Percentiles rank a stretch among this genome's conserved stretches.
These are phyloP conservation scores for Tauraco erythrolophus DNA, from an alignment of 2,113 vertebrate species.

Conservation along the genomic window DNA sequence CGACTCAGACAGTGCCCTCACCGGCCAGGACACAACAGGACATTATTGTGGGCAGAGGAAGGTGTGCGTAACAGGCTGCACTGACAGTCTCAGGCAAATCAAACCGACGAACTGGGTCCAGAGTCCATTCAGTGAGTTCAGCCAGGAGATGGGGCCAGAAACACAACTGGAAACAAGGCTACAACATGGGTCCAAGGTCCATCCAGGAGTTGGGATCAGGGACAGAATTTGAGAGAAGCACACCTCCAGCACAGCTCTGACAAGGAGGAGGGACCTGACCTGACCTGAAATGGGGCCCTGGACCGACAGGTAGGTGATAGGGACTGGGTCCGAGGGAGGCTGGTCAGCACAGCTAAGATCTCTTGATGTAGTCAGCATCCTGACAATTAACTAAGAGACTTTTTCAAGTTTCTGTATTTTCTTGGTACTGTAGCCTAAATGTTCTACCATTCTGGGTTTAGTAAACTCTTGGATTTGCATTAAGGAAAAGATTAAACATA, in stretches of 20 bases:
- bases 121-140: background rate
- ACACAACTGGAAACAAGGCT: background rate
- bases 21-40: background rate
- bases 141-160: background rate
- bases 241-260: background rate
- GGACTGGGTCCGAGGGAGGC: rapidly evolving
- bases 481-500: background rate
- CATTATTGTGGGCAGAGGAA: background rate
- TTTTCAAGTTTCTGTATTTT: background rate
- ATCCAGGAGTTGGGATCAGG: background rate
- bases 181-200: background rate
- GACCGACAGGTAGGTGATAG: rapidly evolving
- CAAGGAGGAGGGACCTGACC: rapidly evolving
- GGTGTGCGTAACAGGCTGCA: background rate
- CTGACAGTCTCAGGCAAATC: background rate
- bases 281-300: background rate
- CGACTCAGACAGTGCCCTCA: background rate
- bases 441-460: background rate
- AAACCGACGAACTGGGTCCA: rapidly evolving
- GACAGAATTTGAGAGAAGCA: background rate
- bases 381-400: background rate
- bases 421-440: background rate
- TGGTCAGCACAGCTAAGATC: background rate
- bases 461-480: background rate
- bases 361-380: background rate